Conservation (phyloP, 2,888 invertebrate species). For the Sympetrum striolatum region DNA sequence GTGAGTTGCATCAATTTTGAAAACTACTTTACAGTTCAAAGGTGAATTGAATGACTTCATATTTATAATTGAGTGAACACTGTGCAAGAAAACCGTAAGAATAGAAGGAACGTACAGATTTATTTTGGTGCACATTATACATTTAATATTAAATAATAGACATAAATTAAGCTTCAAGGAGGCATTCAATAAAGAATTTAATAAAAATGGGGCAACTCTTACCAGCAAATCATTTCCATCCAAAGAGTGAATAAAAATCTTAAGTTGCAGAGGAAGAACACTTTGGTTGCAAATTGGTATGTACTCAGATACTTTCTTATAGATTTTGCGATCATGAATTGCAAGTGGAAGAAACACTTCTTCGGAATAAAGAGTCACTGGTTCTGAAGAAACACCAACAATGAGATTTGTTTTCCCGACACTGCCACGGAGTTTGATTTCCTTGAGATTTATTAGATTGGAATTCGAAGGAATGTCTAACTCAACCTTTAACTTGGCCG, state of each 20-base stretch:
- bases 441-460: not conserved
- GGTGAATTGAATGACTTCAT: no score
- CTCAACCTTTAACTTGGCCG: not conserved
- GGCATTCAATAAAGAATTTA: no score
- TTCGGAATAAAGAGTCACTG: not conserved
- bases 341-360: not conserved
- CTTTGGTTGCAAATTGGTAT: slow-evolving; percentile 5
- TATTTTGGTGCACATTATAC: no score
- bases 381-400: not conserved
- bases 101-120: no score
- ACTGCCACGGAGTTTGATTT: not conserved
- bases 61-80: no score
- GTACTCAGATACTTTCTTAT: not conserved
- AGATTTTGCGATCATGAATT: not conserved
- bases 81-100: no score
- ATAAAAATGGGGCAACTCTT: not conserved
- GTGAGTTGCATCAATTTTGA: no score
- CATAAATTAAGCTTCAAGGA: no score
- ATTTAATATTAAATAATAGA: no score
- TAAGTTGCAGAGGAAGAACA: not conserved
- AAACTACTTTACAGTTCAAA: no score
- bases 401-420: not conserved
- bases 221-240: not conserved
- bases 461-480: slow-evolving; percentile 7
- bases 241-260: not conserved